Percentiles rank a stretch among this genome's conserved stretches.
phyloP scores from a whole-genome alignment of 2,888 invertebrate species.

The Orchesella flavescens region DNA sequence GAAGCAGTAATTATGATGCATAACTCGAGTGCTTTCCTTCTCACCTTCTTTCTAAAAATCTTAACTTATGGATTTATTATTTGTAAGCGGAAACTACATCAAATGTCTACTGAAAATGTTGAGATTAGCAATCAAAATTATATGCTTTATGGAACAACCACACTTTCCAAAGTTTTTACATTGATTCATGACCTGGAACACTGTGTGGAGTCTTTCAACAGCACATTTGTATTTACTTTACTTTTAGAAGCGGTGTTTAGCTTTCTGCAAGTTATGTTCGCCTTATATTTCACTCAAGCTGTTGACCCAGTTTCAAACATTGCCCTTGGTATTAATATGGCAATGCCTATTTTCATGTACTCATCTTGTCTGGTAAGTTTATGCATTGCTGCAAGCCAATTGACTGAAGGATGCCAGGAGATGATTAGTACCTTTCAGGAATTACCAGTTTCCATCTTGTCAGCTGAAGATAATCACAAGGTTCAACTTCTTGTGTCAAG shows the following conservation, averaged over 20 bases:
- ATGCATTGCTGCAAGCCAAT: slow-evolving; percentile 19
- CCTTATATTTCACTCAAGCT: slow-evolving; percentile 31
- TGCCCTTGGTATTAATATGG: slow-evolving; percentile 36
- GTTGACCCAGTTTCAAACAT: slow-evolving; percentile 17
- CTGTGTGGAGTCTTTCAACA: slow-evolving; percentile 20
- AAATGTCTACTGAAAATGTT: neutral
- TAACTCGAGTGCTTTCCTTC: slow-evolving; percentile 37
- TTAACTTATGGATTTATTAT: slow-evolving; percentile 13
- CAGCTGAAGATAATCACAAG: slow-evolving; percentile 2
- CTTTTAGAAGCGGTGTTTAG: slow-evolving; percentile 20
- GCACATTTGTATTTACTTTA: slow-evolving; percentile 21
- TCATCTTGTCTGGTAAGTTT: slow-evolving; percentile 4
- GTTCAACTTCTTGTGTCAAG: slow-evolving; percentile 30
- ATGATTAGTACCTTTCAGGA: slow-evolving; percentile 22
- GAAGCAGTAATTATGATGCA: slow-evolving; percentile 40
- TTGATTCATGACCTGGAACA: slow-evolving; percentile 30
- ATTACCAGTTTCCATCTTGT: neutral
- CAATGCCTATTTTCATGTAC: slow-evolving; percentile 25
- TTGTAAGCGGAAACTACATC: neutral
- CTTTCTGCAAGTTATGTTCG: slow-evolving; percentile 47
- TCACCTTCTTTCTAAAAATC: slow-evolving; percentile 41
- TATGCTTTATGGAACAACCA: neutral
- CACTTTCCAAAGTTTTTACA: slow-evolving; percentile 1
- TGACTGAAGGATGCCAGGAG: slow-evolving; percentile 5
- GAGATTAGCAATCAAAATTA: neutral